phyloP scores from a whole-genome alignment of 2,797 vertebrate species.

The Hephaestus fuliginosus region DNA sequence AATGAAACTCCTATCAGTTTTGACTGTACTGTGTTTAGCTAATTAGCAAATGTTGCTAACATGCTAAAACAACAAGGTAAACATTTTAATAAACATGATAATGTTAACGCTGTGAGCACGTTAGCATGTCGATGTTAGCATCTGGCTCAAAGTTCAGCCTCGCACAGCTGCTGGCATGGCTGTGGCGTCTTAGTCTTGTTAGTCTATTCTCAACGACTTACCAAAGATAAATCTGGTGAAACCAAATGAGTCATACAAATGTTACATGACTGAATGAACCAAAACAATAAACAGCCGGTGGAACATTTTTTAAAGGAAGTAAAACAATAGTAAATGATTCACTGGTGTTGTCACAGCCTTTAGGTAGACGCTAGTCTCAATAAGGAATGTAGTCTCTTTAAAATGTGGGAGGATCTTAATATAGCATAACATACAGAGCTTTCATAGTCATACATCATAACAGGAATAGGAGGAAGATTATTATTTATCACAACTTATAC shows the following conservation, averaged over 20 bases:
- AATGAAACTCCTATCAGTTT: background rate
- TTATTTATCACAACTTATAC: conserved; percentile 43
- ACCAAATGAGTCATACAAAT: background rate
- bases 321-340: background rate
- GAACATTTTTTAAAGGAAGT: background rate
- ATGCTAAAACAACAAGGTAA: background rate
- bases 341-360: background rate
- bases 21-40: background rate
- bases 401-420: no score
- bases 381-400: background rate
- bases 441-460: conserved; percentile 7
- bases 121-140: background rate
- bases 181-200: background rate
- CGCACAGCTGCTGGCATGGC: background rate
- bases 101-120: no score
- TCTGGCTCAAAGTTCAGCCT: background rate
- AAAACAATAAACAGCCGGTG: background rate
- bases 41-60: background rate
- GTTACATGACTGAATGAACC: background rate
- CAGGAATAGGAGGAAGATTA: background rate
- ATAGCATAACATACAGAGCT: background rate
- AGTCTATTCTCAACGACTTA: background rate
- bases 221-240: background rate
- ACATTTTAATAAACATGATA: background rate
- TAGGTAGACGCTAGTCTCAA: background rate